Conservation (phyloP, 1,140 invertebrate genomes). For the Hermetia illucens region DNA sequence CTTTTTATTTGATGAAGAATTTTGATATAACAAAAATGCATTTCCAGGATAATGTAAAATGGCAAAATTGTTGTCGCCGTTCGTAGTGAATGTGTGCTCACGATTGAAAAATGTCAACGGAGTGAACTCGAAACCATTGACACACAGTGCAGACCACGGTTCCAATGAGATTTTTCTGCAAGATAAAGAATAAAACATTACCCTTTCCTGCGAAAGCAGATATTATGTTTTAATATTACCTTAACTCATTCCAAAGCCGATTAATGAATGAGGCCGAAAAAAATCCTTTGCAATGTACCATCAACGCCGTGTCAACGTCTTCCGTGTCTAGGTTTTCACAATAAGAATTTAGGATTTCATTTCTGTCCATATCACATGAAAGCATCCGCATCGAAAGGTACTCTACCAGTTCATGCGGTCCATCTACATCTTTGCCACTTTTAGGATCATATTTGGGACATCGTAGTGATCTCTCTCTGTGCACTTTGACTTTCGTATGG, state of each 20-base stretch:
- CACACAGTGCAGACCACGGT: constrained; percentile 34
- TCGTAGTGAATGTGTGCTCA: constrained; percentile 34
- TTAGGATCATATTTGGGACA: constrained; percentile 24
- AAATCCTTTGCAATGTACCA: constrained; percentile 36
- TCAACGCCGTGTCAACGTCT: constrained; percentile 22
- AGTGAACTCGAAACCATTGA: constrained; percentile 40
- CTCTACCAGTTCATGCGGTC: constrained; percentile 31
- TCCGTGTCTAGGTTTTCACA: constrained; percentile 29
- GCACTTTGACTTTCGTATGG: constrained; percentile 22
- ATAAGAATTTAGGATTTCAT: constrained; percentile 19
- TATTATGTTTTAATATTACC: constrained; percentile 12
- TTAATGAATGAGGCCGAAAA: constrained; percentile 30
- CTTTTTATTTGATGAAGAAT: constrained; percentile 21
- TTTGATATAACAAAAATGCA: constrained; percentile 24
- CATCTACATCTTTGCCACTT: constrained; percentile 12
- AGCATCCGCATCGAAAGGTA: constrained; percentile 39
- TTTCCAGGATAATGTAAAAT: constrained; percentile 29
- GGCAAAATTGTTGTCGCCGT: constrained; percentile 37
- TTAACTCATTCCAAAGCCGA: constrained; percentile 27
- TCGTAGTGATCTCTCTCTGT: constrained; percentile 23
- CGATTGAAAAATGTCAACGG: constrained; percentile 31
- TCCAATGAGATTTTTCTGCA: constrained; percentile 14
- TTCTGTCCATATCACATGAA: constrained; percentile 25
- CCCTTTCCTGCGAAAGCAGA: constrained; percentile 3
- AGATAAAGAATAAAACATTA: constrained; percentile 7